Base-by-base conservation (phyloP, 1,140 invertebrate species). In the Pentalonia nigronervosa region DNA sequence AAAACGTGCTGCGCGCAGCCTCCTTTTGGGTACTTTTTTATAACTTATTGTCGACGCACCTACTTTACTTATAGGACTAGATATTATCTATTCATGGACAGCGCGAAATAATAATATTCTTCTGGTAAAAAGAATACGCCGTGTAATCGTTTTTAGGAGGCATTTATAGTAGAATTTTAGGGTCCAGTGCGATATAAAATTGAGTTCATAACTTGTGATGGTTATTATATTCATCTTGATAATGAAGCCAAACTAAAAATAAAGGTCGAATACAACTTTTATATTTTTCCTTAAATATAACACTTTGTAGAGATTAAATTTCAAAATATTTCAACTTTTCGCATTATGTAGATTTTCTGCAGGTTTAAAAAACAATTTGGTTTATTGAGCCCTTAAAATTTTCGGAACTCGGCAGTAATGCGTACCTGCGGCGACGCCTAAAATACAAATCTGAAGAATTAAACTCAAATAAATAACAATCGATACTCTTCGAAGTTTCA, bases 271-370 rank as follows among this genome's bases (percentile, higher is more conserved):
- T 48, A 86, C 45, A 1, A 30, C 4, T 86, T 86, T 86, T 86
- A 86, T n/a, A 86, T 47, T 25, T 11, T 25, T 48, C 23, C 25
- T 47, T 86, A 47, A 86, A 86, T 30, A 14, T 45, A 47, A 25
- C 17, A 4, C 25, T n/a, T 76, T 14, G 45, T 25, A 14, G 25
- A 47, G 84, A 86, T 86, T 20, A n/a, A 86, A 47, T 86, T 86
- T 76, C 60, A 76, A 76, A 76, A 76, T n/a, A 76, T 76, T 76
- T 86, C 84, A 47, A 86, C 45, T 86, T 86, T n/a, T 47, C 84
- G 45, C 84, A 47, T 86, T 47, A 86, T 41, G 84, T 45, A 86
- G 45, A 47, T 86, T 30, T 6, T 25, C 1, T 4, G 41, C 14
- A 2, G 30, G 36, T 20, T 86, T 86, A 86, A 86, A 86, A 86